Percentiles rank a stretch among this genome's conserved stretches.
phyloP scores from a whole-genome alignment of 2,888 invertebrate species.

The Hoplodrina blanda region DNA sequence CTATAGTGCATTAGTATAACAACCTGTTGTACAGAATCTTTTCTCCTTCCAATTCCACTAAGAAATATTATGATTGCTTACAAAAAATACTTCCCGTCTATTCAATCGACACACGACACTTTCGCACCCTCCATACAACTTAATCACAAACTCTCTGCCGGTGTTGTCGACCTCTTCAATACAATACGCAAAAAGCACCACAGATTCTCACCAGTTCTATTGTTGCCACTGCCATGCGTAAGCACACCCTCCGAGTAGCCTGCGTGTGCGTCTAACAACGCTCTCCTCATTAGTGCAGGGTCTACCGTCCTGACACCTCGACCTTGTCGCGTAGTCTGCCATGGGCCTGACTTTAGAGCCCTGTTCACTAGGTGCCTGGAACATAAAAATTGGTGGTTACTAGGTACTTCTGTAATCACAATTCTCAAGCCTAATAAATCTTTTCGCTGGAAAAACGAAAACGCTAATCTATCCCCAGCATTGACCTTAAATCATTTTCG shows the following conservation, averaged over 20 bases:
- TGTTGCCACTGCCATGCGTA: conserved; percentile 66
- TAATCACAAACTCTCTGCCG: not conserved
- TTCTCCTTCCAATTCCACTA: not conserved
- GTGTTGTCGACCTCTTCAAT: not conserved
- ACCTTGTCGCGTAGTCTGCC: conserved; percentile 93
- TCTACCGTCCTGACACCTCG: conserved; percentile 92
- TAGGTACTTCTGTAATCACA: not conserved
- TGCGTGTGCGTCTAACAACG: conserved; percentile 88
- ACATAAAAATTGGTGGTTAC: conserved; percentile 51
- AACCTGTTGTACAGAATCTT: not conserved
- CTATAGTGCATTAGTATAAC: not conserved
- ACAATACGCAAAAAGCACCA: not conserved
- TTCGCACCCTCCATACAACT: conserved; percentile 41
- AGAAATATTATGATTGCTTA: not conserved
- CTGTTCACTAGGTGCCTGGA: conserved; percentile 94
- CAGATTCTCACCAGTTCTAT: conserved; percentile 73
- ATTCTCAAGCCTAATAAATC: not conserved
- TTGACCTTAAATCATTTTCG: too few relatives aligned
- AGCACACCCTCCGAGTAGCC: conserved; percentile 77
- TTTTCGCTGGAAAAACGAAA: too few relatives aligned
- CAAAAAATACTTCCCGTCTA: conserved; percentile 16
- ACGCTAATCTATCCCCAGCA: too few relatives aligned
- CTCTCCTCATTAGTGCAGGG: conserved; percentile 93
- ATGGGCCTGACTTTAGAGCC: conserved; percentile 92
- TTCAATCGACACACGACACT: conserved; percentile 4